Base-by-base conservation (phyloP, 1,140 invertebrate genomes). In the Drosophila malerkotliana region DNA sequence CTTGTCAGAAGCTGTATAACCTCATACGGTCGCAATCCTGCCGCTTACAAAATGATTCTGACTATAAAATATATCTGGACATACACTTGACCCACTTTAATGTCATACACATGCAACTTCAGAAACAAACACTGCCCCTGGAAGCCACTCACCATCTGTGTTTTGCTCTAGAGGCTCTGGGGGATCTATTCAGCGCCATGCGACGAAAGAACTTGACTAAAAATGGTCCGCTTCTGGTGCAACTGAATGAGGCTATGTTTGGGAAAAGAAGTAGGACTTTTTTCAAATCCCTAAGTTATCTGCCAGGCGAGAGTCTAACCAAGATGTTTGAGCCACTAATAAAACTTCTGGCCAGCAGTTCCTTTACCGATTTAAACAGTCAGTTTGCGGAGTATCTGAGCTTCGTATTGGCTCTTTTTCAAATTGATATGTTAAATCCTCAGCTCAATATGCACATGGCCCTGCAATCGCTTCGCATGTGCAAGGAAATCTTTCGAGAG, bases 11-110 rank as follows among this genome's bases (percentile, higher is more conserved):
- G 55, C 39, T 89, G 15, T 88, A 88, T 34, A 58, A 34, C 1
- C 39, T 83, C 14, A 18, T 88, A 1, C 55, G 52, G 3, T 4
- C 41, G 3, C 49, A 83, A 28, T 39, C 39, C 5, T 82, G 69
- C 18, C 64, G 59, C 7, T 44, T 88, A 41, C 72, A 73, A 24
- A 49, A 6, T n/a, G 59, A 60, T n/a, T 9, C 44, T 0, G 68
- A 88, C 30, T 67, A 77, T 28, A 79, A 67, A 14, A n/a, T 57
- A 3, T 88, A 79, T 18, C 26, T 84, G n/a, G 64, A 51, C 21
- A 88, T 88, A 0, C 83, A 88, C 15, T 52, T 89, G 8, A 49
- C 49, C 2, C 84, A 88, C 54, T 48, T 88, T 1, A 72, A 58
- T 30, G 57, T 51, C 7, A 39, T 69, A 0, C 44, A 63, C 12